Evolutionary conservation across 37 sponge, comb jelly and placozoan species (phyloP), one percentile per base, ranked within the genome.

Genomic region (Ianthella basta): DNA sequence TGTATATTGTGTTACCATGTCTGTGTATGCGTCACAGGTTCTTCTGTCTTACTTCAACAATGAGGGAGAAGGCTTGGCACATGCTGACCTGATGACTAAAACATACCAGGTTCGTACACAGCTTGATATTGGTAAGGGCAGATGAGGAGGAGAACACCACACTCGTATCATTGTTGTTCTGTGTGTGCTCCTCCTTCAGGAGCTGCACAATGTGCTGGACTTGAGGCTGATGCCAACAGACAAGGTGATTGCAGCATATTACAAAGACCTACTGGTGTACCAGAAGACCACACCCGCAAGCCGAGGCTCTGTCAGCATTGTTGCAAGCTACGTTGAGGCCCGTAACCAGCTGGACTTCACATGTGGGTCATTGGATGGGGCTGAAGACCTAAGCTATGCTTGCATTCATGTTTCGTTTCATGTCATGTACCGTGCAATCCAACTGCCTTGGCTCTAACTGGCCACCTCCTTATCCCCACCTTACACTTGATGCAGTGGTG

Each of bases 11-110:
- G n/a, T n/a, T n/a, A n/a, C n/a, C n/a, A n/a, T n/a, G n/a, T n/a
- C n/a, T n/a, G n/a, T n/a, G n/a, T n/a, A n/a, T 66, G 25, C 19
- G 23, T 13, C 39, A 36, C 78, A 75, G 78, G 25, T 1, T 41
- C 23, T 41, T 50, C 54, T 75, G 24, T 18, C 78, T 0, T 89
- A 86, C 84, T 92, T 87, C 81, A 25, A 89, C 53, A 67, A 59
- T 27, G 89, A 30, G 21, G 93, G 93, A 18, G 53, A 84, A 27
- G 93, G 93, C n/a, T 61, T 92, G 69, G 23, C 44, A 21, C 53
- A 35, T 13, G 60, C 13, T 0, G 56, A 56, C 0, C 55, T 92
- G 80, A 61, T 86, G 21, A 66, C 72, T 8, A 80, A 84, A 4
- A n/a, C 53, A 16, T 92, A 86, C 56, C 56, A 44, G 79, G 91